Evolutionary conservation across 1,140 invertebrate species (phyloP), one percentile per base, ranked within the genome.

Genomic region (Proctacanthus coquilletti): DNA sequence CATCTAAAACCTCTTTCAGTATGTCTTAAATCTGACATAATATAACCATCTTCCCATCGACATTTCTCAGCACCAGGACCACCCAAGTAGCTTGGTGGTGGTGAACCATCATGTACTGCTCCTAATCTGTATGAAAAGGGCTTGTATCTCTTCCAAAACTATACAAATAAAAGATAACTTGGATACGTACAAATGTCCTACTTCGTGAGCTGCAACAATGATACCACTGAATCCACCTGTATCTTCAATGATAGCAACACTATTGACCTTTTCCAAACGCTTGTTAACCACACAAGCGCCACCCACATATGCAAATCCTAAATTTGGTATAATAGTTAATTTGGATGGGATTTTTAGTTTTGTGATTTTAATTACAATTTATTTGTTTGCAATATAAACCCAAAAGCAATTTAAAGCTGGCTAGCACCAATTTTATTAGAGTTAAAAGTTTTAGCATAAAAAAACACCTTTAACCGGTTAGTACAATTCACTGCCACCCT

Each of bases 261-360:
- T 88, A 68, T 94, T 94, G 38, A 93, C 88, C 69, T 94, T 94
- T 69, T 93, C 87, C 40, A 93, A 68, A 48, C 88, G 70, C 61
- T 93, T 93, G 66, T 94, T 93, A 36, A 94, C 88, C 18, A 93
- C 88, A 60, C 89, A 94, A 27, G 89, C 89, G 45, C 89, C 89
- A 34, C 88, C 89, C 35, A 94, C 89, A 60, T 94, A 94, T 15
- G 89, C 89, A 59, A 94, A 94, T 60, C 89, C 87, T 89, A 8
- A 25, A 25, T 17, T 31, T 8, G 11, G 29, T 31, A 8, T 31
- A 42, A 35, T 31, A 21, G n/a, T n/a, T n/a, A n/a, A n/a, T n/a
- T n/a, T n/a, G n/a, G n/a, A n/a, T n/a, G n/a, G n/a, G n/a, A n/a
- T n/a, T n/a, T n/a, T n/a, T n/a, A n/a, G n/a, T n/a, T n/a, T n/a